Evolutionary conservation across 2,888 invertebrate species (phyloP).

Genomic region (Spilarctia lutea): DNA sequence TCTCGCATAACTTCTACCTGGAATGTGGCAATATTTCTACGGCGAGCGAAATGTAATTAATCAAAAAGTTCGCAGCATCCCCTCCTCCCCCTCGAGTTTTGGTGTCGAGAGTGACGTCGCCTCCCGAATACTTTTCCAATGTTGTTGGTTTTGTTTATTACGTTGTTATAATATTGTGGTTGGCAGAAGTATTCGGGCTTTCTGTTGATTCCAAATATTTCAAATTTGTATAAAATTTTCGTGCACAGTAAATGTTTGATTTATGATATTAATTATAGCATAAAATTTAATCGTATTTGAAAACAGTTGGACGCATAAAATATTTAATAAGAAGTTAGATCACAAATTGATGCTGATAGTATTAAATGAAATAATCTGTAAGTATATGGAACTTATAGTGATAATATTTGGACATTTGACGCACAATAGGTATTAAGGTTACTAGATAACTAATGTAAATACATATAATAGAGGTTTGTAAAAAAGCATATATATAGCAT

Average conservation of each 20-base stretch:
- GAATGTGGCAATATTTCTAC: conserved; percentile 79
- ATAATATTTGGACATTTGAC: too few relatives aligned
- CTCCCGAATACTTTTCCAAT: conserved; percentile 48
- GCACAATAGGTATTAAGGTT: too few relatives aligned
- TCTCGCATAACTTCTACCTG: conserved; percentile 75
- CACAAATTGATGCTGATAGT: neutral
- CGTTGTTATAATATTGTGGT: conserved; percentile 32
- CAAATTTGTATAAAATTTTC: neutral
- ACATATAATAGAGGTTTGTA: too few relatives aligned
- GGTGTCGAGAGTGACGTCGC: conserved; percentile 59
- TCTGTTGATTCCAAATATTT: conserved; percentile 7
- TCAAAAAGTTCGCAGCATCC: conserved; percentile 81
- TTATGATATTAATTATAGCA: neutral
- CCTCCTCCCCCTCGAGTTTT: conserved; percentile 43
- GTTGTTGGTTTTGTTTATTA: conserved; percentile 44
- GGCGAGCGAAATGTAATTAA: conserved; percentile 83
- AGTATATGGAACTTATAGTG: too few relatives aligned
- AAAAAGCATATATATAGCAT: too few relatives aligned
- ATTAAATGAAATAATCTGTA: too few relatives aligned
- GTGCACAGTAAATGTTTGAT: neutral
- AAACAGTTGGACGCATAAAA: neutral
- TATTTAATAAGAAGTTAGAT: neutral
- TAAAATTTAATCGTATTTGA: neutral
- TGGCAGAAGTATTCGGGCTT: conserved; percentile 14
- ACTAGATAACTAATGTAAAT: too few relatives aligned